These are phyloP conservation scores for Sialis lutaria DNA, from an alignment of 2,888 invertebrate genomes.

Conservation along the genomic window DNA sequence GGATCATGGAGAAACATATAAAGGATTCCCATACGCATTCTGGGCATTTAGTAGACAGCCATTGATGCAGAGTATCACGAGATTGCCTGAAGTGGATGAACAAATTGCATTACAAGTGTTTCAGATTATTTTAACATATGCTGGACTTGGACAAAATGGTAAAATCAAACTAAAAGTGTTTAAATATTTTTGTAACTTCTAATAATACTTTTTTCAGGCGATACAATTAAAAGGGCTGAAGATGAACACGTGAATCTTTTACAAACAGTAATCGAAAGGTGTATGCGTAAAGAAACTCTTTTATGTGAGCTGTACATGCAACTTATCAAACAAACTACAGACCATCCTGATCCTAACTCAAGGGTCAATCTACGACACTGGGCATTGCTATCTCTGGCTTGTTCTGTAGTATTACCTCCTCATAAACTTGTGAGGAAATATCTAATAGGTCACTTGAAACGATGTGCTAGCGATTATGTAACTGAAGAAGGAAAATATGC, in stretches of 20 bases:
- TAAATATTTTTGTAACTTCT: slow-evolving; percentile 2
- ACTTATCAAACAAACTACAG: slow-evolving; percentile 80
- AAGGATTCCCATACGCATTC: slow-evolving; percentile 69
- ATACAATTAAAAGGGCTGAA: slow-evolving; percentile 51
- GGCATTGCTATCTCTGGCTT: slow-evolving; percentile 69
- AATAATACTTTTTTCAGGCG: slow-evolving; percentile 23
- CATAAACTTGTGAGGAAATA: slow-evolving; percentile 73
- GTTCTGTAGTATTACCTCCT: slow-evolving; percentile 71
- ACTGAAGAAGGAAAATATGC: slow-evolving; percentile 93
- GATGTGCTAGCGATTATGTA: slow-evolving; percentile 72
- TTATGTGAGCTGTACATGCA: slow-evolving; percentile 83
- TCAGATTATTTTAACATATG: slow-evolving; percentile 75
- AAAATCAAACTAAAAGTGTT: slow-evolving; percentile 9
- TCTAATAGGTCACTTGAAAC: slow-evolving; percentile 73
- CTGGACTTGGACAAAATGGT: slow-evolving; percentile 60
- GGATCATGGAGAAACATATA: slow-evolving; percentile 67
- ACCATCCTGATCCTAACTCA: slow-evolving; percentile 77
- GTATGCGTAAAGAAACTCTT: slow-evolving; percentile 75
- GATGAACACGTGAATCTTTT: slow-evolving; percentile 80
- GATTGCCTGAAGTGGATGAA: slow-evolving; percentile 72
- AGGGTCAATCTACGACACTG: slow-evolving; percentile 79
- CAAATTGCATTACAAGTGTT: slow-evolving; percentile 77
- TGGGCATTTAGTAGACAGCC: slow-evolving; percentile 80
- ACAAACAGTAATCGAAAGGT: slow-evolving; percentile 77
- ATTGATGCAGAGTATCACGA: slow-evolving; percentile 66